A percentile compares a stretch with the other conserved stretches of the same genome.
These are phyloP conservation scores for Ammodytes marinus DNA, from an alignment of 2,113 vertebrate species.

Conservation along the genomic window DNA sequence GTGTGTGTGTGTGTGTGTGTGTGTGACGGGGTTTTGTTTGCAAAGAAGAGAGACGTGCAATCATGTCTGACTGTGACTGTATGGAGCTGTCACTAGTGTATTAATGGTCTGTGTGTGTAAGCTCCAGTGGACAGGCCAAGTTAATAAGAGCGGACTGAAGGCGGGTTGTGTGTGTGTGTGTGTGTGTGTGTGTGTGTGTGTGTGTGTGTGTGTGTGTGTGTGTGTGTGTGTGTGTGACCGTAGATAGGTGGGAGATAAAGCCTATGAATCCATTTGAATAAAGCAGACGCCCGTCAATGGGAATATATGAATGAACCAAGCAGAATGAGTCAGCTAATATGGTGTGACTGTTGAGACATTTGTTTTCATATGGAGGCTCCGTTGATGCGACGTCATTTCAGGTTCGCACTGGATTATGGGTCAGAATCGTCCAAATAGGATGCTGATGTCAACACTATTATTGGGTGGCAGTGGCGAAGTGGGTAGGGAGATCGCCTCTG, in stretches of 20 bases:
- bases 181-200: too few species aligned
- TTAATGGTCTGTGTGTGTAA: constrained; percentile 73
- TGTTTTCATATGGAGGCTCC: too few species aligned
- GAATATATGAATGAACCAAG: constrained; percentile 62
- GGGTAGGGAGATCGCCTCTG: too few species aligned
- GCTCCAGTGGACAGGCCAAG: constrained; percentile 64
- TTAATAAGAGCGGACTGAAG: constrained; percentile 74
- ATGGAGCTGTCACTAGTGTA: constrained; percentile 77
- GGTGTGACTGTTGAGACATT: not conserved
- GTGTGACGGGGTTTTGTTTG: constrained; percentile 69
- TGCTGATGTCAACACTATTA: too few species aligned
- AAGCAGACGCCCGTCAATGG: constrained; percentile 70
- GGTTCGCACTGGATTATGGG: too few species aligned
- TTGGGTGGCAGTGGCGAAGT: too few species aligned
- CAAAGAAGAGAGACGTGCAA: constrained; percentile 65
- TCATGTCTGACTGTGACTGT: constrained; percentile 76
- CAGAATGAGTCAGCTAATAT: constrained; percentile 59
- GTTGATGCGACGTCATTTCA: too few species aligned
- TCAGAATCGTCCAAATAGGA: too few species aligned
- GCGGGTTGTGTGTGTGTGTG: not conserved
- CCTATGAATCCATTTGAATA: constrained; percentile 75
- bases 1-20: too few species aligned
- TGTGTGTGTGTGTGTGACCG: too few species aligned
- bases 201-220: too few species aligned
- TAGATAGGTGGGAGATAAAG: constrained; percentile 35